phyloP scores from a whole-genome alignment of 2,797 vertebrate species.

The Octomys mimax region DNA sequence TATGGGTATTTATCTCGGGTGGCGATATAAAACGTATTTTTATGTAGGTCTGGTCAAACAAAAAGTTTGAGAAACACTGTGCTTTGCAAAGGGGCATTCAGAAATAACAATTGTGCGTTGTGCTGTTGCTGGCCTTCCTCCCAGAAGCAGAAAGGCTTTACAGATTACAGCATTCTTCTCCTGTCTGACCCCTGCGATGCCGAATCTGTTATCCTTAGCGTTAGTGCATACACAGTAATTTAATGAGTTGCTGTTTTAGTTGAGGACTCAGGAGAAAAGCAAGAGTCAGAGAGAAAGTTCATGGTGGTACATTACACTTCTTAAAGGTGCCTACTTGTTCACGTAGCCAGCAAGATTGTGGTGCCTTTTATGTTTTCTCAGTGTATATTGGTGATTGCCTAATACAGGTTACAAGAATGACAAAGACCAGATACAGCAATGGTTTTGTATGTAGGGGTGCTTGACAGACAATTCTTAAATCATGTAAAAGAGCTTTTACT shows the following conservation, averaged over 20 bases:
- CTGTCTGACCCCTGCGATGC: neutral
- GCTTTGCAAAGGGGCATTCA: conserved; percentile 66
- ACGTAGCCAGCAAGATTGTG: neutral
- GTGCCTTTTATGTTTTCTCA: neutral
- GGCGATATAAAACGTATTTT: conserved; percentile 52
- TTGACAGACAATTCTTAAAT: neutral
- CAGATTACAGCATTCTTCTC: conserved; percentile 70
- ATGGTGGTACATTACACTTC: neutral
- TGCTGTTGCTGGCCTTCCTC: conserved; percentile 68
- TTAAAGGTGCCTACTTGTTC: neutral
- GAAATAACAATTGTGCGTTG: conserved; percentile 66
- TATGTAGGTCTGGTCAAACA: conserved; percentile 43
- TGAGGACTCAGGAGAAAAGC: conserved; percentile 30
- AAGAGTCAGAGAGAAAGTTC: conserved; percentile 24
- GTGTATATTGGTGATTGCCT: neutral
- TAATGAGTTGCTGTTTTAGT: conserved; percentile 39
- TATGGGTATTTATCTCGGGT: neutral
- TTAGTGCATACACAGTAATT: conserved; percentile 22
- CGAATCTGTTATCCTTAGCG: conserved; percentile 37
- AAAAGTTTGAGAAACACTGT: conserved; percentile 63
- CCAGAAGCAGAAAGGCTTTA: conserved; percentile 64
- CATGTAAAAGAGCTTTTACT: neutral
- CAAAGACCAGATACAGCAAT: neutral
- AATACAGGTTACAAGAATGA: neutral
- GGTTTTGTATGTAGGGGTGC: neutral